A percentile compares a stretch with the other conserved stretches of the same genome.
Evolutionary conservation across 2,888 invertebrate species (phyloP).

Genomic region (Limnephilus marmoratus): DNA sequence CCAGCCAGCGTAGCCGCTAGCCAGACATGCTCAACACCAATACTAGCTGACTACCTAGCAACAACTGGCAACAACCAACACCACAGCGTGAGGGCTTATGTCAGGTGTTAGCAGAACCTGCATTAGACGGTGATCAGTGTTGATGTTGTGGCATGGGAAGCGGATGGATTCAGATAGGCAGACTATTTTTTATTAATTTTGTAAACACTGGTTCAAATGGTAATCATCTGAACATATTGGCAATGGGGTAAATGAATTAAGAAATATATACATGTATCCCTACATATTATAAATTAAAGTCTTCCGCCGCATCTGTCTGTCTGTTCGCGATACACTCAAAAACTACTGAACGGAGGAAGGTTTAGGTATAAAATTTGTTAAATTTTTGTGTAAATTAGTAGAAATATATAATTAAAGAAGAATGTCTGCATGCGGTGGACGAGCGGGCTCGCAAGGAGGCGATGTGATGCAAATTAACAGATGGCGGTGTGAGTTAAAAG

Average conservation of each 20-base stretch:
- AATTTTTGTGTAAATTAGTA: too few species aligned
- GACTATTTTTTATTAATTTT: background rate
- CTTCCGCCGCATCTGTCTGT: too few species aligned
- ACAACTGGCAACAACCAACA: background rate
- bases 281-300: too few species aligned
- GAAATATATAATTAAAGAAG: too few species aligned
- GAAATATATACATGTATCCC: too few species aligned
- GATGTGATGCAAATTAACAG: too few species aligned
- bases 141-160: background rate
- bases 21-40: background rate
- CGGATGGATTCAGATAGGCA: background rate
- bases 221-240: background rate
- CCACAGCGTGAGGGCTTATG: background rate
- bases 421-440: too few species aligned
- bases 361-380: too few species aligned
- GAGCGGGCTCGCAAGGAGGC: too few species aligned
- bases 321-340: too few species aligned
- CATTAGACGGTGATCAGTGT: background rate
- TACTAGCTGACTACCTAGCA: background rate
- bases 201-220: background rate
- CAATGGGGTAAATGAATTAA: background rate
- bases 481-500: too few species aligned
- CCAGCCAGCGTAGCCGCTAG: constrained; percentile 43
- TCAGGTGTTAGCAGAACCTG: background rate
- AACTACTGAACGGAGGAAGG: too few species aligned